These are phyloP conservation scores for Meda fulgida DNA, from an alignment of 2,797 vertebrate species.

Conservation along the genomic window DNA sequence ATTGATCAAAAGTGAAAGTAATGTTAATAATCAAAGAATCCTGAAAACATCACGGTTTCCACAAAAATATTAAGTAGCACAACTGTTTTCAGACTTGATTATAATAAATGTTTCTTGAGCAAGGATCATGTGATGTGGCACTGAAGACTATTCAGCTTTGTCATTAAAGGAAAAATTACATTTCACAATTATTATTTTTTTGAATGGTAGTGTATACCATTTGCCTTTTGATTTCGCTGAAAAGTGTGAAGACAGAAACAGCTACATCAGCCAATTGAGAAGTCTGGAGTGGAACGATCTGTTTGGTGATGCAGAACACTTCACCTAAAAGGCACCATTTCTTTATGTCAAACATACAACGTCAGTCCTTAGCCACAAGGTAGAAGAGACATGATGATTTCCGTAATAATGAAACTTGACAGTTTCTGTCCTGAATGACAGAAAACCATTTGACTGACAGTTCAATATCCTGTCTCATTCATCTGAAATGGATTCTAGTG, in stretches of 20 bases:
- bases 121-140: neutral
- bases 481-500: slow-evolving; percentile 33
- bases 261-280: neutral
- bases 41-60: neutral
- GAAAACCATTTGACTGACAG: slow-evolving; percentile 48
- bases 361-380: neutral
- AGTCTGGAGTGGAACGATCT: neutral
- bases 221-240: neutral
- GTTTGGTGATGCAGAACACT: neutral
- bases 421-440: slow-evolving; percentile 31
- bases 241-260: neutral
- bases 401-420: neutral
- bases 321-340: neutral
- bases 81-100: neutral
- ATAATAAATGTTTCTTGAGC: neutral
- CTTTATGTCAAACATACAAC: slow-evolving; percentile 1
- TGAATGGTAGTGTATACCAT: neutral
- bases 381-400: slow-evolving; percentile 23
- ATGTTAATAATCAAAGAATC: neutral
- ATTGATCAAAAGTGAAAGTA: neutral
- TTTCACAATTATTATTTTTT: neutral
- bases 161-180: neutral
- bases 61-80: too few species aligned
- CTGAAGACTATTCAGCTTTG: neutral
- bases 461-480: slow-evolving; percentile 29